A percentile compares a stretch with the other conserved stretches of the same genome.
phyloP scores from a whole-genome alignment of 2,797 vertebrate species.

The Falco novaeseelandiae region DNA sequence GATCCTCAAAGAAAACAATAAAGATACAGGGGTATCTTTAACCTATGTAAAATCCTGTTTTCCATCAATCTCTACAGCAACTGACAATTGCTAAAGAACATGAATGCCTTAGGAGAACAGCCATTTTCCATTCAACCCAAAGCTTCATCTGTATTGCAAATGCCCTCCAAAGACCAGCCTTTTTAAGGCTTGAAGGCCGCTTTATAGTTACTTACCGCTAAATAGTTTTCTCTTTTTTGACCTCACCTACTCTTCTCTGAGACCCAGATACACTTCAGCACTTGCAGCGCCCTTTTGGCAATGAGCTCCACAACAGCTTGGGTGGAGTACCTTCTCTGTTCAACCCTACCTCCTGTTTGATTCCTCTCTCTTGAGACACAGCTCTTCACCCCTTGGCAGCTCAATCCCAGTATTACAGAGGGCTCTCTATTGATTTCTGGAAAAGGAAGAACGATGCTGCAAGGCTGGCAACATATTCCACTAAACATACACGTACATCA shows the following conservation, averaged over 20 bases:
- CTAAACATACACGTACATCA: neutral
- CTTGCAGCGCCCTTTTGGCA: neutral
- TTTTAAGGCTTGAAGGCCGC: neutral
- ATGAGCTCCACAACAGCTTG: neutral
- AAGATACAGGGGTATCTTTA: neutral
- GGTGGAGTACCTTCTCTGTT: neutral
- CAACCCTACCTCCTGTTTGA: neutral
- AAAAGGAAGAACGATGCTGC: neutral
- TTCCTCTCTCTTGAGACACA: neutral
- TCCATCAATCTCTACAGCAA: neutral
- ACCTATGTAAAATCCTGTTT: neutral
- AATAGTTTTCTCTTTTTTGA: neutral
- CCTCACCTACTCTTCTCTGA: neutral
- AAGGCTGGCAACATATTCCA: neutral
- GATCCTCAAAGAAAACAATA: neutral
- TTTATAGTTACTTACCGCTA: neutral
- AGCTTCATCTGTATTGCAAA: neutral
- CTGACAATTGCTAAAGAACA: neutral
- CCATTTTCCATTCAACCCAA: neutral
- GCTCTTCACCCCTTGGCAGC: neutral
- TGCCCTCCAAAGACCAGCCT: neutral
- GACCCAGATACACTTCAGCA: neutral
- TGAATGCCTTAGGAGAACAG: neutral
- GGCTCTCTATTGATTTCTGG: neutral
- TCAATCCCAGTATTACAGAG: neutral